phyloP scores from a whole-genome alignment of 2,113 vertebrate species.

The Tupaia tana region DNA sequence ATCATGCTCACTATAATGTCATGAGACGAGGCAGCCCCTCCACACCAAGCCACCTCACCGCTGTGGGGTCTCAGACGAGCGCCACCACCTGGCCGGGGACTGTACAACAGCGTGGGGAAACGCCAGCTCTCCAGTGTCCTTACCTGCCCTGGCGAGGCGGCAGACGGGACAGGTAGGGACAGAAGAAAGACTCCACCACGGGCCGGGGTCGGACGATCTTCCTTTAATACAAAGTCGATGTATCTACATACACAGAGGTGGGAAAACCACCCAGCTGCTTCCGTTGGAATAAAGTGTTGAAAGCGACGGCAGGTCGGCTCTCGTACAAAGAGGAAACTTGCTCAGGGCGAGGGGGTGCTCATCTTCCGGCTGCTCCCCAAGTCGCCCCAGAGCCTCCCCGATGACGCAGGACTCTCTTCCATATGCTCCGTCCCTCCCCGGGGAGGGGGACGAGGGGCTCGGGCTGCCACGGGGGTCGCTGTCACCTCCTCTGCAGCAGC shows the following conservation, averaged over 20 bases:
- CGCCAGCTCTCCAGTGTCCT: no score
- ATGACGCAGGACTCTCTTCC: not conserved
- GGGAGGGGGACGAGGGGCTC: not conserved
- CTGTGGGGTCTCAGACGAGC: no score
- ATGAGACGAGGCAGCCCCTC: not conserved
- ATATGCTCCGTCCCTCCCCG: not conserved
- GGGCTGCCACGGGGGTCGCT: not conserved
- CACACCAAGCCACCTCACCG: rapidly evolving
- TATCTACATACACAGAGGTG: constrained; percentile 99
- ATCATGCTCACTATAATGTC: rapidly evolving
- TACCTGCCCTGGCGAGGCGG: not conserved
- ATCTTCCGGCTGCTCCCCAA: not conserved
- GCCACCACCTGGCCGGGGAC: not conserved
- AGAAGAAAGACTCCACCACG: not conserved
- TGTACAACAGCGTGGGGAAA: rapidly evolving
- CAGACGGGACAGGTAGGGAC: rapidly evolving
- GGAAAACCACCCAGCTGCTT: constrained; percentile 94
- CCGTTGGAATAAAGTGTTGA: constrained; percentile 93
- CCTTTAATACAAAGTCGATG: constrained; percentile 99
- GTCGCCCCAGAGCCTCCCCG: rapidly evolving
- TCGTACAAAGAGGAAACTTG: constrained; percentile 87
- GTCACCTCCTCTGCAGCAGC: not conserved
- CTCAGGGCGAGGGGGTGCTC: not conserved
- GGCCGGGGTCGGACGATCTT: constrained; percentile 92
- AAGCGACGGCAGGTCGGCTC: constrained; percentile 92